Conservation (phyloP, 2,113 vertebrate genomes). For the Vombatus ursinus region DNA sequence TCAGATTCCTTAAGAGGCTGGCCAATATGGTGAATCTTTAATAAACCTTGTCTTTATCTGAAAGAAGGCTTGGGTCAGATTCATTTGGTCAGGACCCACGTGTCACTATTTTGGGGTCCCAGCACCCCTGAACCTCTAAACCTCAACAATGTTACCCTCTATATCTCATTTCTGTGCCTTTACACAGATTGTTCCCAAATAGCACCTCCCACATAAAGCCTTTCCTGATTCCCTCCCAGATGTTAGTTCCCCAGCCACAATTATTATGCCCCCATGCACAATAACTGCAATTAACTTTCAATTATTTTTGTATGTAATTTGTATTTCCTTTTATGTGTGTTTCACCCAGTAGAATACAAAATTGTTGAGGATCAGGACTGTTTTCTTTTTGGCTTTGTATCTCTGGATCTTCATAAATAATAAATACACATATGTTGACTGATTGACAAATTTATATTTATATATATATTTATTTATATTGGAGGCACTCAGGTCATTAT, state of each 20-base stretch:
- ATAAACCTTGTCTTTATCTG: too few relatives aligned
- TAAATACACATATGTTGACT: not conserved
- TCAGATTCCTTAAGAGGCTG: too few relatives aligned
- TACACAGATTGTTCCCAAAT: not conserved
- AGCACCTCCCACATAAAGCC: not conserved
- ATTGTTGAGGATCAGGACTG: not conserved
- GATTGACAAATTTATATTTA: not conserved
- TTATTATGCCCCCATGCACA: too few relatives aligned
- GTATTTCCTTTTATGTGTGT: not conserved
- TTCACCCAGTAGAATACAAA: not conserved
- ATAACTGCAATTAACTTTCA: not conserved
- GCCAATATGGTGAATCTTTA: too few relatives aligned
- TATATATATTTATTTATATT: too few relatives aligned
- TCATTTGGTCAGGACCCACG: too few relatives aligned
- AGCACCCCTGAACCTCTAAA: too few relatives aligned
- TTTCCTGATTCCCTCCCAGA: not conserved
- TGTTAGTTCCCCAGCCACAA: not conserved
- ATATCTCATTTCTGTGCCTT: not conserved
- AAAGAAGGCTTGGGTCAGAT: too few relatives aligned
- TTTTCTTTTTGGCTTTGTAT: not conserved
- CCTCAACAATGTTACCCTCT: not conserved
- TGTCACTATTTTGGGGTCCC: too few relatives aligned
- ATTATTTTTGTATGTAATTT: not conserved
- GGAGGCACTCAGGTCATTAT: not conserved
- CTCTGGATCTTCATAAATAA: not conserved